Evolutionary conservation across 2,113 vertebrate species (phyloP), one percentile per base, ranked within the genome.

Genomic region (Semicossyphus pulcher): DNA sequence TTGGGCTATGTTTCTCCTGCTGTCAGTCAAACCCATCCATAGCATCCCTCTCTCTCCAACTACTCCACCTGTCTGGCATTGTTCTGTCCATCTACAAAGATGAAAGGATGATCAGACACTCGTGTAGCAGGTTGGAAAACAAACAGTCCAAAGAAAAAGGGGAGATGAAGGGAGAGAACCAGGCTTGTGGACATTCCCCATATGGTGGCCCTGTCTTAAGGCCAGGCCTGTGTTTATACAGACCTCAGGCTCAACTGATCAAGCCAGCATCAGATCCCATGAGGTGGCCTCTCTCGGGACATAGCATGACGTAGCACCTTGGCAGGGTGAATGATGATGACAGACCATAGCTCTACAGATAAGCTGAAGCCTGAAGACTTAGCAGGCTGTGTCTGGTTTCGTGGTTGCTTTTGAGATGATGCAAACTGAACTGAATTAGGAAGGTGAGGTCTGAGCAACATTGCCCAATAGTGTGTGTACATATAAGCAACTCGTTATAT

Each of bases 41-140:
- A 64, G 44, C 28, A 61, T 72, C 66, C 56, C 31, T 48, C 67
- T 36, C 62, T 78, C 34, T 80, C 70, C 65, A 31, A 10, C 72
- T 41, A 4, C 71, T 54, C 87, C 92, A 93, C 89, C 90, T 91
- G 93, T 87, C 70, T 75, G 67, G 5, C 64, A 56, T 71, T 48
- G 78, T 67, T 60, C 76, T 62, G 58, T 60, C 72, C 51, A 28
- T 76, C 70, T 62, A n/a, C 9, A 66, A 56, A 90, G 91, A 93
- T 88, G 85, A 93, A 92, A 91, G 90, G 62, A 42, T 21, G 23
- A 69, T 76, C 71, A 83, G 78, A 80, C 72, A 42, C 73, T 88
- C 77, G 72, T 74, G 81, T 53, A 69, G 87, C 93, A 94, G 91
- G 88, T 92, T 93, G 68, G 77, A 91, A 91, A 93, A 92, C 89